Conservation (phyloP, 2,113 vertebrate genomes). For the Oreocharis arfaki region DNA sequence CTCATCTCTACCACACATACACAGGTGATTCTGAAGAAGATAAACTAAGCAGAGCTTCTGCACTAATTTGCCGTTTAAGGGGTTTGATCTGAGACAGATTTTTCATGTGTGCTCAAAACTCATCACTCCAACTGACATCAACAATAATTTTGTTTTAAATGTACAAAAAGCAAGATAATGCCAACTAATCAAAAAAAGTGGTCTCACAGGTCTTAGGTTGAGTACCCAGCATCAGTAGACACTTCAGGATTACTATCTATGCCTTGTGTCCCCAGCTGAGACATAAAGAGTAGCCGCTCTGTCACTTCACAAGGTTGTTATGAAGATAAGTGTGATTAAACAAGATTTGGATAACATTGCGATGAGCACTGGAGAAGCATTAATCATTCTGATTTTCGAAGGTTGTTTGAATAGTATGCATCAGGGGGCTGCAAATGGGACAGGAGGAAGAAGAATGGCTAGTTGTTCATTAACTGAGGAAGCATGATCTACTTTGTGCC, state of each 20-base stretch:
- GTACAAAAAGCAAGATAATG: background rate
- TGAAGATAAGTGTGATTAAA: conserved; percentile 37
- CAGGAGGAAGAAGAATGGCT: background rate
- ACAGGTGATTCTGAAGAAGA: background rate
- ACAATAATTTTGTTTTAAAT: background rate
- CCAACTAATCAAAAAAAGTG: background rate
- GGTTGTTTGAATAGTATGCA: background rate
- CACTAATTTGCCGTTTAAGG: background rate
- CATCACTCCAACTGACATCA: background rate
- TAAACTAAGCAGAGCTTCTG: background rate
- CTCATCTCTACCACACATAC: background rate
- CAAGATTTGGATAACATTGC: background rate
- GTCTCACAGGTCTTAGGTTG: background rate
- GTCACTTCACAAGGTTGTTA: background rate
- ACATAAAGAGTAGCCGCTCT: background rate
- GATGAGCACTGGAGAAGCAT: conserved; percentile 1
- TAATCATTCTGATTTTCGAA: conserved; percentile 16
- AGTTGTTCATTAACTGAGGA: background rate
- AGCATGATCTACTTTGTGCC: background rate
- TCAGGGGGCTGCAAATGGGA: background rate
- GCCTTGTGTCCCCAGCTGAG: background rate
- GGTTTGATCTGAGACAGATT: background rate
- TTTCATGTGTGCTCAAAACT: background rate
- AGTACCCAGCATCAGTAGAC: background rate
- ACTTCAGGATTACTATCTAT: background rate